Evolutionary conservation across 2,888 invertebrate species (phyloP).

Genomic region (Drosophila borealis): DNA sequence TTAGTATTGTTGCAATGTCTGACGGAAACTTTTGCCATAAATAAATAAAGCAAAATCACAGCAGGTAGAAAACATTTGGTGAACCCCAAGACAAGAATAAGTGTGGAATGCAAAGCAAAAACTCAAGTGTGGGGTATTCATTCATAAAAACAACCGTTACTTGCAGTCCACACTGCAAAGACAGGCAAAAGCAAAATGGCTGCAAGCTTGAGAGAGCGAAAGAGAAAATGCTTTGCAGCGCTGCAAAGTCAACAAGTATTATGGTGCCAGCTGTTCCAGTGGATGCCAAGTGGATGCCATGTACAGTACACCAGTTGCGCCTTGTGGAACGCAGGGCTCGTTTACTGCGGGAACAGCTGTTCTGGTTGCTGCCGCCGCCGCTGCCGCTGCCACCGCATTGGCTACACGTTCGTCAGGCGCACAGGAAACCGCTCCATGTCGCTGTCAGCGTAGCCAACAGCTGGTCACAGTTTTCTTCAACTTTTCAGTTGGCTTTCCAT

Average conservation of each 20-base stretch:
- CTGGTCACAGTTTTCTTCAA: slow-evolving; percentile 38
- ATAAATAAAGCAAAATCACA: slow-evolving; percentile 33
- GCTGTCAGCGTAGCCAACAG: slow-evolving; percentile 37
- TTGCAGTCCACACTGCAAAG: slow-evolving; percentile 59
- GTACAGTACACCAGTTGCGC: slow-evolving; percentile 65
- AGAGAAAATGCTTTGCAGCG: slow-evolving; percentile 40
- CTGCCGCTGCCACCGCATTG: slow-evolving; percentile 25
- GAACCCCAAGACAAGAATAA: slow-evolving; percentile 1
- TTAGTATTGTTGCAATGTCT: slow-evolving; percentile 14
- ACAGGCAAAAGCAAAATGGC: slow-evolving; percentile 34
- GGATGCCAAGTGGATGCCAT: slow-evolving; percentile 55
- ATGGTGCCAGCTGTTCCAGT: slow-evolving; percentile 61
- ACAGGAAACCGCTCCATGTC: slow-evolving; percentile 31
- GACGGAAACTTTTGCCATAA: slow-evolving; percentile 30
- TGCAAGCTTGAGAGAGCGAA: slow-evolving; percentile 36
- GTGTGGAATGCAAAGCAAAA: neutral
- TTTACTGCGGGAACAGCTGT: slow-evolving; percentile 60
- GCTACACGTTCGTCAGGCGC: slow-evolving; percentile 34
- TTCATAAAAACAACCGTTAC: slow-evolving; percentile 64
- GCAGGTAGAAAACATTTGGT: slow-evolving; percentile 3
- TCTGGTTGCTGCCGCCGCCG: slow-evolving; percentile 35
- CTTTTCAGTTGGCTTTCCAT: slow-evolving; percentile 74
- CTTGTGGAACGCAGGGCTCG: slow-evolving; percentile 49
- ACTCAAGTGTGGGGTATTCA: slow-evolving; percentile 42
- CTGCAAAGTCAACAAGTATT: slow-evolving; percentile 68